A percentile compares a stretch with the other conserved stretches of the same genome.
phyloP scores from a whole-genome alignment of 2,888 invertebrate genomes.

The Tubulanus polymorphus region DNA sequence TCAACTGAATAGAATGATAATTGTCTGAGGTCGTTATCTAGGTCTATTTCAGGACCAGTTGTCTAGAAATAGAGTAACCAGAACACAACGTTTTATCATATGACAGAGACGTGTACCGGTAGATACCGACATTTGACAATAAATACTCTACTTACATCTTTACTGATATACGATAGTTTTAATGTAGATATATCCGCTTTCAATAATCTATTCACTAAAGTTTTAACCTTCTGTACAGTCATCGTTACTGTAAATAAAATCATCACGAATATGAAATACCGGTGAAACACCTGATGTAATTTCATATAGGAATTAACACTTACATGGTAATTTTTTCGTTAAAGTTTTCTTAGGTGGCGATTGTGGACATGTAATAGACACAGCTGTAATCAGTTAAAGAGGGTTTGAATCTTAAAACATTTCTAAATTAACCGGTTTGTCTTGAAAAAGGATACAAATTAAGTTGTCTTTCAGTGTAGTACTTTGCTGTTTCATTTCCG shows the following conservation, averaged over 20 bases:
- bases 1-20: slow-evolving; percentile 79
- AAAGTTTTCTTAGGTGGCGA: slow-evolving; percentile 27
- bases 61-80: slow-evolving; percentile 51
- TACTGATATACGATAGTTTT: slow-evolving; percentile 38
- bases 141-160: slow-evolving; percentile 56
- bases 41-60: slow-evolving; percentile 66
- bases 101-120: background rate
- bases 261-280: background rate
- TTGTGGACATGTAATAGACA: slow-evolving; percentile 31
- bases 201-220: slow-evolving; percentile 69
- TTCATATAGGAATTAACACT: slow-evolving; percentile 2
- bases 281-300: background rate
- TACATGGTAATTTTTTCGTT: slow-evolving; percentile 41
- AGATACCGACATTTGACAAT: slow-evolving; percentile 15
- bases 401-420: too few species aligned
- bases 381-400: slow-evolving; percentile 24
- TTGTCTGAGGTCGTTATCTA: slow-evolving; percentile 80
- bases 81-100: background rate
- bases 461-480: slow-evolving; percentile 68
- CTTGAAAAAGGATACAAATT: slow-evolving; percentile 53
- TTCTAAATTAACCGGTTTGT: too few species aligned
- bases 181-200: slow-evolving; percentile 22
- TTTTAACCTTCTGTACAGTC: slow-evolving; percentile 64
- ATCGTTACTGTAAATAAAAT: slow-evolving; percentile 29
- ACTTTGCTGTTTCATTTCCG: slow-evolving; percentile 61